Conservation (phyloP, 2,888 invertebrate genomes). For the Apodemia hepburni region DNA sequence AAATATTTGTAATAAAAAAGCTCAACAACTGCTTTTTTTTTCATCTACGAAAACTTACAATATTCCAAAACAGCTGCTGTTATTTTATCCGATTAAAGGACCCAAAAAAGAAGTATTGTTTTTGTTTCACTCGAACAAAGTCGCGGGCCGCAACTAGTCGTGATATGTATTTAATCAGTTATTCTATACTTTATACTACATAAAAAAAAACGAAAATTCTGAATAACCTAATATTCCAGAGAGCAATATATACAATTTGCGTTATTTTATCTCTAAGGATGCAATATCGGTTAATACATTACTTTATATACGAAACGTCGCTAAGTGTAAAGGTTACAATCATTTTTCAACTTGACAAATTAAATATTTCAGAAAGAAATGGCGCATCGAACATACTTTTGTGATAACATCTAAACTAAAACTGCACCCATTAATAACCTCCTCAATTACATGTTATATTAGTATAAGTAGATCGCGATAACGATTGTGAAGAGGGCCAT, state of each 20-base stretch:
- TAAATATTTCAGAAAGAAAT: slow-evolving; percentile 10
- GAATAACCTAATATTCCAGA: background rate
- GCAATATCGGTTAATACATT: background rate
- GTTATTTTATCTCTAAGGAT: background rate
- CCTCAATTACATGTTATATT: background rate
- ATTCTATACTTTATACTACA: too few species aligned
- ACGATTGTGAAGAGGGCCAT: background rate
- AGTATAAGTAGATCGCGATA: slow-evolving; percentile 1
- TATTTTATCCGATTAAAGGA: too few species aligned
- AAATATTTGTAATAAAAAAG: too few species aligned
- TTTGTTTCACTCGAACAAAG: too few species aligned
- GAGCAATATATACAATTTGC: background rate
- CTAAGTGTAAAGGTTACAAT: slow-evolving; percentile 6
- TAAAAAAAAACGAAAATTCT: background rate
- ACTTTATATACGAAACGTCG: slow-evolving; percentile 6
- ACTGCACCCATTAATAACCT: slow-evolving; percentile 1
- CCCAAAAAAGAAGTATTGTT: too few species aligned
- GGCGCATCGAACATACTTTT: slow-evolving; percentile 6
- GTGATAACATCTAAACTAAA: slow-evolving; percentile 10
- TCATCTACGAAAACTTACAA: too few species aligned
- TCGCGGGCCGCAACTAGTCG: too few species aligned
- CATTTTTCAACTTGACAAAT: slow-evolving; percentile 13
- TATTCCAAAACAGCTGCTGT: too few species aligned
- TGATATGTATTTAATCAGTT: too few species aligned
- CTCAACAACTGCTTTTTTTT: too few species aligned